Conservation (phyloP, 2,888 invertebrate genomes). For the Ryuthela nishihirai region DNA sequence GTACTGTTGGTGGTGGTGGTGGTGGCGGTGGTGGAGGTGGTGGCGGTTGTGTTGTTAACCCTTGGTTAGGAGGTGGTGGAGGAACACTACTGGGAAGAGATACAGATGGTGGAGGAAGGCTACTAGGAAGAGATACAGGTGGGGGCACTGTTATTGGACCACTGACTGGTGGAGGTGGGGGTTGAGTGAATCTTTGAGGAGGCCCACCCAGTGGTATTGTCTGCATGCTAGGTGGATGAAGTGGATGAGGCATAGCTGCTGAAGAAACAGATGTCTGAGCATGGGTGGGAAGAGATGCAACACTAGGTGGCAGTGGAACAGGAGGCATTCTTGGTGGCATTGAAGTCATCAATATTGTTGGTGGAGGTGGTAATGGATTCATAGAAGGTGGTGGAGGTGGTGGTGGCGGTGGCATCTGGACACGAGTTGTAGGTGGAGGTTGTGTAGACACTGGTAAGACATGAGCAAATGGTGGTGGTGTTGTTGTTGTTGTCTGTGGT, state of each 20-base stretch:
- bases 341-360: neutral
- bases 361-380: neutral
- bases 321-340: neutral
- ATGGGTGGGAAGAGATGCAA: neutral
- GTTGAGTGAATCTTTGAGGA: no score
- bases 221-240: no score
- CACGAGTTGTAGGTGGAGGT: neutral
- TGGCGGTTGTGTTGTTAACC: no score
- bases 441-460: neutral
- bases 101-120: constrained; percentile 13
- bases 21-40: no score
- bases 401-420: neutral
- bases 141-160: no score
- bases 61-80: constrained; percentile 9
- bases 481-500: neutral
- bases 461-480: neutral
- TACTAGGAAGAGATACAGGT: no score
- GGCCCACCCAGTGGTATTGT: no score
- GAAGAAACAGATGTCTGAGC: neutral
- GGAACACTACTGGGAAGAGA: constrained; percentile 1
- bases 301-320: neutral
- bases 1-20: no score
- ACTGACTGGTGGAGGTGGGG: no score
- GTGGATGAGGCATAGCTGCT: neutral
- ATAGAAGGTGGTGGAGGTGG: constrained; percentile 6